Evolutionary conservation across 2,797 vertebrate genomes (phyloP).

Genomic region (Selene dorsalis): DNA sequence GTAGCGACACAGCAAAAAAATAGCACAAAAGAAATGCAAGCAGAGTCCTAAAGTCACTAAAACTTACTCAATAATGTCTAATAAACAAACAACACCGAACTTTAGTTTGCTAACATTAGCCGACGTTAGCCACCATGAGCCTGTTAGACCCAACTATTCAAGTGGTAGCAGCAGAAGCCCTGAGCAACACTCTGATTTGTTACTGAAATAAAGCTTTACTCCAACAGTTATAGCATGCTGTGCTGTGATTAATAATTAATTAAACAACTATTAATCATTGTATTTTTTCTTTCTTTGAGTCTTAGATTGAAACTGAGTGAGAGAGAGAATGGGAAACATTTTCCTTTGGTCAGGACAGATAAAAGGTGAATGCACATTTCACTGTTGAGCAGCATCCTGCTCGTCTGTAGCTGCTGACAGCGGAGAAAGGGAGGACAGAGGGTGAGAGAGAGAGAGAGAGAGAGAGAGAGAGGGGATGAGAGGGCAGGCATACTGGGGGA

Average conservation of each 20-base stretch:
- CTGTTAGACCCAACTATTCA: too few relatives aligned
- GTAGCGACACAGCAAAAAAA: neutral
- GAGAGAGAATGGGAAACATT: neutral
- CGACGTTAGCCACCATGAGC: neutral
- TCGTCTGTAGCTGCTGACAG: conserved; percentile 32
- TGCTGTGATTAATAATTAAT: neutral
- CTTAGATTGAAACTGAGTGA: neutral
- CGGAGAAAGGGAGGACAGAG: neutral
- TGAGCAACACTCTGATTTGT: neutral
- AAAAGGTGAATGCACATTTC: conserved; percentile 54
- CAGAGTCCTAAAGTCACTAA: neutral
- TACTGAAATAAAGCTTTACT: neutral
- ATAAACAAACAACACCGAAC: neutral
- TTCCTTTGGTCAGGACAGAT: conserved; percentile 9
- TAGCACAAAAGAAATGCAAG: neutral
- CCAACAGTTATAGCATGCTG: neutral
- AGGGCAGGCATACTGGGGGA: neutral
- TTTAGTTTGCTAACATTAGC: neutral
- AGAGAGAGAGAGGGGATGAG: neutral
- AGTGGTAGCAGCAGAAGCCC: too few relatives aligned
- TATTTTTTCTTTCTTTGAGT: neutral
- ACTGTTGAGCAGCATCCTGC: conserved; percentile 17
- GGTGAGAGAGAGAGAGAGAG: neutral
- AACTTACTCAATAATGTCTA: neutral
- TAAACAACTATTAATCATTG: neutral